Conservation (phyloP, 2,888 invertebrate genomes). For the Eustalomyia histrio region DNA sequence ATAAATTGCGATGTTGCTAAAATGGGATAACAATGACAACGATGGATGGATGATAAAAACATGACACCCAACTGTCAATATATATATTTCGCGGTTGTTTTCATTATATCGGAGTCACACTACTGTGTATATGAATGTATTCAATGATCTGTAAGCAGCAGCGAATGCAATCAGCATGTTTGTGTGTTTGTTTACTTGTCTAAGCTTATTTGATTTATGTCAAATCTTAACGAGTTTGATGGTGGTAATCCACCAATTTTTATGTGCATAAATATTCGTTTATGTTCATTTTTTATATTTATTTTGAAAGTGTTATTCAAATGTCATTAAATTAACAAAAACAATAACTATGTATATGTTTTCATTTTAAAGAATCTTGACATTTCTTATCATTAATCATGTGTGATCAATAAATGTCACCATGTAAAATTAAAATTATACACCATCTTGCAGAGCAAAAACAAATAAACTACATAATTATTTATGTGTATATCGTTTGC, state of each 20-base stretch:
- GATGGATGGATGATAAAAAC: constrained; percentile 75
- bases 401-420: constrained; percentile 78
- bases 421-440: constrained; percentile 77
- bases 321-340: constrained; percentile 46
- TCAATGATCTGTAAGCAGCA: constrained; percentile 57
- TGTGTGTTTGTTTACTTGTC: constrained; percentile 53
- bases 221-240: constrained; percentile 73
- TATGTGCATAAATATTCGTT: constrained; percentile 1
- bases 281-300: constrained; percentile 1
- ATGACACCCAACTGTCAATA: constrained; percentile 80
- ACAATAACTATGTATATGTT: constrained; percentile 8
- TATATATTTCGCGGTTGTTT: constrained; percentile 79
- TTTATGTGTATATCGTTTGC: too few species aligned
- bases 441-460: constrained; percentile 65
- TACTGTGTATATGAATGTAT: constrained; percentile 56
- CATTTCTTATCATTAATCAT: constrained; percentile 78
- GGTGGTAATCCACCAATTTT: constrained; percentile 45
- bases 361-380: constrained; percentile 14
- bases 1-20: constrained; percentile 78
- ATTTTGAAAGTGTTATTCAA: constrained; percentile 17
- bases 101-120: constrained; percentile 70
- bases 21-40: constrained; percentile 76
- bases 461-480: too few species aligned
- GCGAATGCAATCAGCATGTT: constrained; percentile 56
- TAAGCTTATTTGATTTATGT: constrained; percentile 79